Conservation (phyloP, 2,797 vertebrate genomes). For the Toxotes lorentzi region DNA sequence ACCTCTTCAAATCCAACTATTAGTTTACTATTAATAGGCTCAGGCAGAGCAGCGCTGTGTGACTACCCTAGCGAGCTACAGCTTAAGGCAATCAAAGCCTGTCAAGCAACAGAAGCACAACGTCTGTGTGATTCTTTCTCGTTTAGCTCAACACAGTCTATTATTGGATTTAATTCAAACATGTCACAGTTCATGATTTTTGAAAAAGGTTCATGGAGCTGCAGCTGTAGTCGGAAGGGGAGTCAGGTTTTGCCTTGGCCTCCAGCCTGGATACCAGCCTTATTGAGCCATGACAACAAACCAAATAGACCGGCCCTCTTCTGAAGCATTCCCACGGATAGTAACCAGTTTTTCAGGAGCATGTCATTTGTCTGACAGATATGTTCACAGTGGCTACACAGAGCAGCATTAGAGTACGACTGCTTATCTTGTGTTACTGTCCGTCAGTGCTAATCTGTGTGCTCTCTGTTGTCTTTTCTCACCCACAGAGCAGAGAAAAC, state of each 20-base stretch:
- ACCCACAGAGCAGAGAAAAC: constrained; percentile 96
- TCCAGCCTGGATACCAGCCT: constrained; percentile 17
- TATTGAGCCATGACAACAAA: constrained; percentile 35
- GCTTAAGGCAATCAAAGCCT: constrained; percentile 28
- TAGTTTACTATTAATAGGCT: constrained; percentile 85
- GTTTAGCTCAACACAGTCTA: not conserved
- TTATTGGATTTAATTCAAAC: not conserved
- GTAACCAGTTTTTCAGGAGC: constrained; percentile 48
- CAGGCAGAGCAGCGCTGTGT: constrained; percentile 26
- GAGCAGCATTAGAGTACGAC: not conserved
- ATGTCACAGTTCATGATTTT: not conserved
- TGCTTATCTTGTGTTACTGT: constrained; percentile 14
- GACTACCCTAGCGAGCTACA: constrained; percentile 23
- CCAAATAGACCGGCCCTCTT: constrained; percentile 23
- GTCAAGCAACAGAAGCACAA: constrained; percentile 12
- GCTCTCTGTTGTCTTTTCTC: constrained; percentile 72
- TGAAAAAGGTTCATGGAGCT: constrained; percentile 1
- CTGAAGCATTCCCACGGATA: constrained; percentile 39
- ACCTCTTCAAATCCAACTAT: constrained; percentile 77
- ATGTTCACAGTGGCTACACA: constrained; percentile 29
- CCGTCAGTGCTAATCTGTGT: constrained; percentile 55
- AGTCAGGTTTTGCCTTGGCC: constrained; percentile 20
- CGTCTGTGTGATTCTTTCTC: not conserved
- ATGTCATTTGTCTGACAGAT: constrained; percentile 13
- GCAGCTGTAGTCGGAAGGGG: constrained; percentile 1